A percentile compares a stretch with the other conserved stretches of the same genome.
These are phyloP conservation scores for Drosophila atripex DNA, from an alignment of 2,888 invertebrate species.

Conservation along the genomic window DNA sequence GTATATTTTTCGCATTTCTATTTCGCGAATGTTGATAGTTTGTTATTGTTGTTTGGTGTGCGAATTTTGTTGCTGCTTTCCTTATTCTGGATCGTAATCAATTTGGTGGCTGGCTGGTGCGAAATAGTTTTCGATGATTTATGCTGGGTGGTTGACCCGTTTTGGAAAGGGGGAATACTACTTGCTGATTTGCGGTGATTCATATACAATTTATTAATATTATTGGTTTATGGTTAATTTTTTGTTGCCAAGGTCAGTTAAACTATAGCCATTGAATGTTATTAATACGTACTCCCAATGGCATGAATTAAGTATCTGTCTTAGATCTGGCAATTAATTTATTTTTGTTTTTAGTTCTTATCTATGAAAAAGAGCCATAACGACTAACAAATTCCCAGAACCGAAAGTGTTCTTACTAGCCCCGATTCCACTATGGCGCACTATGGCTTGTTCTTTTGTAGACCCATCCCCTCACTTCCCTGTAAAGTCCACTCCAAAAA, in stretches of 20 bases:
- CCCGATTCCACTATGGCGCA: slow-evolving; percentile 20
- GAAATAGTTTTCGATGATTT: slow-evolving; percentile 45
- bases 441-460: slow-evolving; percentile 9
- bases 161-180: slow-evolving; percentile 22
- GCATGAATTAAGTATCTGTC: neutral
- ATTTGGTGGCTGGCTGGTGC: slow-evolving; percentile 42
- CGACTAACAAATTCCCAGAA: slow-evolving; percentile 35
- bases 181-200: slow-evolving; percentile 12
- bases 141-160: slow-evolving; percentile 7
- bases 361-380: neutral
- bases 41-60: slow-evolving; percentile 35
- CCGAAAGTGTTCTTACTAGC: slow-evolving; percentile 35
- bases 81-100: slow-evolving; percentile 52
- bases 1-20: slow-evolving; percentile 59
- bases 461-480: neutral
- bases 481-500: neutral
- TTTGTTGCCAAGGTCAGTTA: neutral
- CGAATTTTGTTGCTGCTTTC: slow-evolving; percentile 31
- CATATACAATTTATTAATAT: neutral
- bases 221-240: neutral
- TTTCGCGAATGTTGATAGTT: slow-evolving; percentile 59
- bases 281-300: neutral
- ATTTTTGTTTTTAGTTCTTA: neutral
- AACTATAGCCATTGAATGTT: too few relatives aligned
- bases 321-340: neutral